phyloP scores from a whole-genome alignment of 2,888 invertebrate genomes.

The Drosophila eohydei region DNA sequence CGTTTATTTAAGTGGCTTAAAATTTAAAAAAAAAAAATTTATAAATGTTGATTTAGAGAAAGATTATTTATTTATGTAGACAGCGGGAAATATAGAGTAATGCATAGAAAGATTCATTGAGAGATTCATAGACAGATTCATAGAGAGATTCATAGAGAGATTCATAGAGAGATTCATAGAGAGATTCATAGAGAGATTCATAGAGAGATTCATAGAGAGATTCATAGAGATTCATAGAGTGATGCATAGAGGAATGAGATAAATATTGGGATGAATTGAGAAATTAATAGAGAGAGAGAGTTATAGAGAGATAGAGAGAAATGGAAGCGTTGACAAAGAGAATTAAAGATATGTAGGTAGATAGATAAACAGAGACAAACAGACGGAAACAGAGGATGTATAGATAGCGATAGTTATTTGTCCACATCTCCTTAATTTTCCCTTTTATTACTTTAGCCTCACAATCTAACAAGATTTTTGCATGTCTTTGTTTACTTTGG shows the following conservation, averaged over 20 bases:
- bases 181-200: not conserved
- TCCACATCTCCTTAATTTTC: too few species aligned
- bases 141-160: not conserved
- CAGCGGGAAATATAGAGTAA: too few species aligned
- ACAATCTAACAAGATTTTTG: not conserved
- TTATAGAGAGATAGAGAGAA: not conserved
- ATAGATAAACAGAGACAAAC: not conserved
- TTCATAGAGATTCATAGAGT: not conserved
- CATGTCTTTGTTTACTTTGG: not conserved
- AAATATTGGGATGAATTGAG: not conserved
- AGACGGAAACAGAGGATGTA: not conserved
- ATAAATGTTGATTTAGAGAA: too few species aligned
- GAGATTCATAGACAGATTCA: not conserved
- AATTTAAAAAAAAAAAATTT: not conserved
- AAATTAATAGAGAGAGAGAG: not conserved
- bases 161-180: not conserved
- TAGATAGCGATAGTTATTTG: not conserved
- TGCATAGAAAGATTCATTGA: too few species aligned
- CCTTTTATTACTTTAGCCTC: too few species aligned
- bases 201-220: not conserved
- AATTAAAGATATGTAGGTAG: fast-evolving
- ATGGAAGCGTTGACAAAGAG: too few species aligned
- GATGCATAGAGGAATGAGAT: too few species aligned
- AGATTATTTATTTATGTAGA: too few species aligned
- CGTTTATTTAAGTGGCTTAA: not conserved